Conservation (phyloP, 2,888 invertebrate species). For the Phaonia tiefii region DNA sequence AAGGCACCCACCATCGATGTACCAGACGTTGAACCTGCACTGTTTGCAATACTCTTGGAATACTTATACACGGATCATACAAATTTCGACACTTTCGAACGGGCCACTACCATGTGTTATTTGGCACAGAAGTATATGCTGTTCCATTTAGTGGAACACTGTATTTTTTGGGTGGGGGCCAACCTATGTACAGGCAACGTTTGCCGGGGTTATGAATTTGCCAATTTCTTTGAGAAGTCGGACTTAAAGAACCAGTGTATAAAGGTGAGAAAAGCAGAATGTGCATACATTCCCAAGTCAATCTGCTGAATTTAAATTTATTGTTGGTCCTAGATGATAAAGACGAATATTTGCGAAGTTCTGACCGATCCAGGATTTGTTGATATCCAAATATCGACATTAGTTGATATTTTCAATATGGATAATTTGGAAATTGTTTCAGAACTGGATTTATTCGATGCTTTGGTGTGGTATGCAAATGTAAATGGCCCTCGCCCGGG, state of each 20-base stretch:
- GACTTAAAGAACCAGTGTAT: slow-evolving; percentile 90
- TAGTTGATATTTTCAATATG: slow-evolving; percentile 88
- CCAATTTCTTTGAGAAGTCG: slow-evolving; percentile 90
- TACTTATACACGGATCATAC: slow-evolving; percentile 92
- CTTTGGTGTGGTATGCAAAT: slow-evolving; percentile 85
- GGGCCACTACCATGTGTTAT: slow-evolving; percentile 92
- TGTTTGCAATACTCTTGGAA: slow-evolving; percentile 90
- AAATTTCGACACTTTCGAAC: slow-evolving; percentile 89
- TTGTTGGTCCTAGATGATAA: slow-evolving; percentile 87
- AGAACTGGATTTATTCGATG: slow-evolving; percentile 89
- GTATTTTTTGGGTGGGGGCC: slow-evolving; percentile 90
- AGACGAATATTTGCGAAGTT: slow-evolving; percentile 88
- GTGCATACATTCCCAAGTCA: background rate
- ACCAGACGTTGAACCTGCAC: slow-evolving; percentile 91
- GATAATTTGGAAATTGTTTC: slow-evolving; percentile 87
- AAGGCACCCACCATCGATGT: slow-evolving; percentile 89
- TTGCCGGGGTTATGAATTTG: slow-evolving; percentile 92
- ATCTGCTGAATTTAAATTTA: too few relatives aligned
- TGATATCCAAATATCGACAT: slow-evolving; percentile 88
- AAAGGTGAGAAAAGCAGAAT: slow-evolving; percentile 81
- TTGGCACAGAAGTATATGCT: slow-evolving; percentile 94
- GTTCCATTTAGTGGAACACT: slow-evolving; percentile 90
- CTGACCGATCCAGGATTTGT: slow-evolving; percentile 88
- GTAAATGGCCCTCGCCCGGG: slow-evolving; percentile 80
- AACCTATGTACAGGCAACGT: slow-evolving; percentile 86